Evolutionary conservation across 2,113 vertebrate species (phyloP), one percentile per base, ranked within the genome.

Genomic region (Chiloscyllium plagiosum): DNA sequence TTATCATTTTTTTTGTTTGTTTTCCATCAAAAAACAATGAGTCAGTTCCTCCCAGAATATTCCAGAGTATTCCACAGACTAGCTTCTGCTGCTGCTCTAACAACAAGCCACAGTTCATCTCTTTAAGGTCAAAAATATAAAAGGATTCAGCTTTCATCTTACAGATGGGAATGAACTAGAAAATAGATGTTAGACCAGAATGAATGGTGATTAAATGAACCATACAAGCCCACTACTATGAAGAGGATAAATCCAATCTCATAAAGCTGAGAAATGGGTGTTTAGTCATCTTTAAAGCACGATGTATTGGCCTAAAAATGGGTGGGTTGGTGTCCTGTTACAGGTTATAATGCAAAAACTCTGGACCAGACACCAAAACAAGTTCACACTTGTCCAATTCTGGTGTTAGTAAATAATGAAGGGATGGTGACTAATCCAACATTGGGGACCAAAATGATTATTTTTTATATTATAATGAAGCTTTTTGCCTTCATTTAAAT

Each of bases 101-200:
- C 61, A 93, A 93, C n/a, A 93, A 61, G 3, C 61, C 37, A 93
- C 33, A 93, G 61, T 93, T 93, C 89, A 93, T 66, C n/a, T 37
- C 65, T 66, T 66, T 61, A 68, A 93, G 61, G 89, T 93, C 89
- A 93, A 66, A 92, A 33, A 2, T 90, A 65, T 90, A 29, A 90
- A 92, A 93, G 33, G 89, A 93, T 93, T 93, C 89, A 93, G 89
- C 89, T 66, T 93, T 66, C 61, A 93, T 93, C 89, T 37, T n/a
- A 1, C 61, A 66, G 89, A 66, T 15, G 66, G 33, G 33, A 93
- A 19, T 93, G n/a, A 93, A 61, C 33, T n/a, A 19, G 89, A 17
- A 66, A 93, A 93, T 93, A 61, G 65, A 66, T 66, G 5, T 66
- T 66, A 66, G 33, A 93, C 29, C 22, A 37, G 65, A 93, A 68